Percentiles rank a stretch among this genome's conserved stretches.
Evolutionary conservation across 1,140 invertebrate species (phyloP).

Genomic region (Trichogramma pretiosum): DNA sequence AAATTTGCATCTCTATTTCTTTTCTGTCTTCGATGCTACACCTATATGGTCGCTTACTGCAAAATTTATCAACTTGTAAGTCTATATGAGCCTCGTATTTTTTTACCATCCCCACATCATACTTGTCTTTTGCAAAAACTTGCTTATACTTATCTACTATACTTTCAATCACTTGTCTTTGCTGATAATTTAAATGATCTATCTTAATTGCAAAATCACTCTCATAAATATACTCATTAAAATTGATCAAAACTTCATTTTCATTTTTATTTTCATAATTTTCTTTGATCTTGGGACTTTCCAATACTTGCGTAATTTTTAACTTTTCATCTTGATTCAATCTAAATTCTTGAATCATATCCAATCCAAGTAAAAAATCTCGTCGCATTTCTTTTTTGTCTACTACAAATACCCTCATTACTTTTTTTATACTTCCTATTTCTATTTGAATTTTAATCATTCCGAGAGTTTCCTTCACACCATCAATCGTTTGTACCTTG

Average conservation of each 20-base stretch:
- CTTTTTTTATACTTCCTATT: constrained; percentile 15
- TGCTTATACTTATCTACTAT: constrained; percentile 13
- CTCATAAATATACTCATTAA: constrained; percentile 15
- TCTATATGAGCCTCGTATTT: constrained; percentile 16
- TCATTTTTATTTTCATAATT: not conserved
- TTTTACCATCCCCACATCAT: constrained; percentile 13
- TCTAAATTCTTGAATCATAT: constrained; percentile 16
- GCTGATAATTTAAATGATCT: not conserved
- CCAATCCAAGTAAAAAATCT: constrained; percentile 14
- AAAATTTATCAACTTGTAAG: constrained; percentile 7
- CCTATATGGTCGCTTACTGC: not conserved
- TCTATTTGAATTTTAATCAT: constrained; percentile 16
- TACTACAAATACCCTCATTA: constrained; percentile 12
- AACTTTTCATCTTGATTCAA: constrained; percentile 14
- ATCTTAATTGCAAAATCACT: constrained; percentile 4
- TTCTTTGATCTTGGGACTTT: not conserved
- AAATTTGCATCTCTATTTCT: constrained; percentile 4
- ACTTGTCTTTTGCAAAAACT: constrained; percentile 18
- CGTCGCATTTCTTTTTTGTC: constrained; percentile 13
- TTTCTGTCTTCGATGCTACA: constrained; percentile 2
- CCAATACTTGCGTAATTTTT: constrained; percentile 11
- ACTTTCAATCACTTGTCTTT: constrained; percentile 9
- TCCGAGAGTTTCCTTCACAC: constrained; percentile 11
- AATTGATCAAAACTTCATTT: constrained; percentile 10
- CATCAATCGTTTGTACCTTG: constrained; percentile 14